Evolutionary conservation across 2,113 vertebrate genomes (phyloP).

Genomic region (Corythornis madagascariensis): DNA sequence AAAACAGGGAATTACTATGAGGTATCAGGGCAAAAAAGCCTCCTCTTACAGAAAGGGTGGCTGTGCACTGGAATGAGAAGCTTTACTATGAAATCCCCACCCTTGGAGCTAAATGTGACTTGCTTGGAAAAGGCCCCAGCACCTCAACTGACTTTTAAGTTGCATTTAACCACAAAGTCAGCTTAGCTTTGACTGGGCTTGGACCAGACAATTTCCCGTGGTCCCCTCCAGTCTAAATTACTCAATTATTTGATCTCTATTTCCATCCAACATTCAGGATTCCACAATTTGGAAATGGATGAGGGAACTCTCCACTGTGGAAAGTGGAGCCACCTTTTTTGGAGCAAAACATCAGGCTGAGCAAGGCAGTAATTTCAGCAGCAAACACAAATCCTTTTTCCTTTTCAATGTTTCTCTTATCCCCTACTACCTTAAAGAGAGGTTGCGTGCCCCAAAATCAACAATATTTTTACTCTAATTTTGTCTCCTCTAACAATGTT

Average conservation of each 20-base stretch:
- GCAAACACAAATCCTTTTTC: neutral
- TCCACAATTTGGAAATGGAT: neutral
- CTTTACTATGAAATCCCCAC: neutral
- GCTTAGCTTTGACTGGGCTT: neutral
- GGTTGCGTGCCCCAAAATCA: neutral
- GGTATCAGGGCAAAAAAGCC: fast-evolving
- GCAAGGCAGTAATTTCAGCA: neutral
- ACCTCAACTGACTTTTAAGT: neutral
- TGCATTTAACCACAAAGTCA: neutral
- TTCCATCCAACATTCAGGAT: neutral
- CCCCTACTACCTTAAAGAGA: neutral
- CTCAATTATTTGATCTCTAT: neutral
- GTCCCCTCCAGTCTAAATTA: neutral
- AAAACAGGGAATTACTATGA: neutral
- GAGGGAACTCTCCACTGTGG: neutral
- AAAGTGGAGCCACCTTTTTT: neutral
- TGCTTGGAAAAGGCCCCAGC: neutral
- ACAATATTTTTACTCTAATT: neutral
- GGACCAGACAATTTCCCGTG: neutral
- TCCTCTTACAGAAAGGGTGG: neutral
- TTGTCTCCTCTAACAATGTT: neutral
- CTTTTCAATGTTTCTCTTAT: neutral
- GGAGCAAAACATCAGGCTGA: neutral
- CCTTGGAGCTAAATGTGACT: neutral
- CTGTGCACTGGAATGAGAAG: neutral